A percentile compares a stretch with the other conserved stretches of the same genome.
Evolutionary conservation across 2,888 invertebrate genomes (phyloP).

Genomic region (Molorchus minor): DNA sequence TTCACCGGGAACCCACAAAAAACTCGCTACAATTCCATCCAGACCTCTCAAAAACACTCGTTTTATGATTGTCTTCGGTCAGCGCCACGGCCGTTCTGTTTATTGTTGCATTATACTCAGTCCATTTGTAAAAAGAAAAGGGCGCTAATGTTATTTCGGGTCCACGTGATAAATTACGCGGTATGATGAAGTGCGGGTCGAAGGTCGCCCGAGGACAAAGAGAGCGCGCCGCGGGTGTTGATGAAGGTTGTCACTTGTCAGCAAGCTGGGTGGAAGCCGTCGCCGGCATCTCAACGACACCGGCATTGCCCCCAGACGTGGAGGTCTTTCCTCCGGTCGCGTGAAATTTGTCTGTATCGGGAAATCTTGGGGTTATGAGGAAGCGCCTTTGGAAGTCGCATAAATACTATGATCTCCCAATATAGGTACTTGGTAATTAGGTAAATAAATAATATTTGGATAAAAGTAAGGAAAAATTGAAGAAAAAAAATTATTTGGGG

Average conservation of each 20-base stretch:
- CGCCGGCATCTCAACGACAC: conserved; percentile 32
- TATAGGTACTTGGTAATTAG: too few species aligned
- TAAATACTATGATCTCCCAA: too few species aligned
- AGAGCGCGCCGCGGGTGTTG: conserved; percentile 46
- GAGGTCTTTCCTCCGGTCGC: conserved; percentile 33
- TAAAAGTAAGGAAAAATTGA: too few species aligned
- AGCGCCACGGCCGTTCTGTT: too few species aligned
- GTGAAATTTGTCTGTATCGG: conserved; percentile 26
- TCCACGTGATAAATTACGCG: conserved; percentile 47
- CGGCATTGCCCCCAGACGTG: conserved; percentile 28
- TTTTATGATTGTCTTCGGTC: too few species aligned
- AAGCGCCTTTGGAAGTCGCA: too few species aligned
- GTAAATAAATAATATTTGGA: too few species aligned
- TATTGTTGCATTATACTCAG: conserved; percentile 28
- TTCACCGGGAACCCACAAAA: too few species aligned
- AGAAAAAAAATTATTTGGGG: too few species aligned
- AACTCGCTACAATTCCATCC: too few species aligned
- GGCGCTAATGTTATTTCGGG: conserved; percentile 41
- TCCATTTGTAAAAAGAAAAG: conserved; percentile 45
- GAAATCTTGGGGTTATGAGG: too few species aligned
- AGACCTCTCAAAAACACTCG: too few species aligned
- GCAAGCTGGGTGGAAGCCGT: conserved; percentile 33
- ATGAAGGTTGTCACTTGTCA: conserved; percentile 55
- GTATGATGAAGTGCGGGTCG: conserved; percentile 51
- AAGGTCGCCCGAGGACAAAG: conserved; percentile 48